These are phyloP conservation scores for Noctua janthina DNA, from an alignment of 2,888 invertebrate species.

Conservation along the genomic window DNA sequence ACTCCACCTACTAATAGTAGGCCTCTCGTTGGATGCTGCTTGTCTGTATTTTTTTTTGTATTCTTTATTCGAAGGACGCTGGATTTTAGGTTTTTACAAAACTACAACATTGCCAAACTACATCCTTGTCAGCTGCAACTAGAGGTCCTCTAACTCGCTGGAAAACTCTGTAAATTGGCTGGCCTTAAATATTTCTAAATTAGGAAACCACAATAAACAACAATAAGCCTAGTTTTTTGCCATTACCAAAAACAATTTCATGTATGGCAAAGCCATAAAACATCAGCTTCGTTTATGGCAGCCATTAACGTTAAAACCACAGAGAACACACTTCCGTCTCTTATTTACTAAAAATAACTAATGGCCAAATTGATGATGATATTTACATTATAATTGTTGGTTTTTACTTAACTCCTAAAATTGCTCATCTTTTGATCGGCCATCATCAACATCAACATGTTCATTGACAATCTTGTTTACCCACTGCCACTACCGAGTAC, in stretches of 20 bases:
- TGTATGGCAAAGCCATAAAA: conserved; percentile 37
- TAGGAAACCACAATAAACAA: conserved; percentile 9
- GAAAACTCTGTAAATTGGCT: neutral
- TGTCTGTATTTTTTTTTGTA: neutral
- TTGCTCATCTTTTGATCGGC: neutral
- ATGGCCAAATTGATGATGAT: conserved; percentile 23
- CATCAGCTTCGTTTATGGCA: conserved; percentile 40
- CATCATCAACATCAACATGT: neutral
- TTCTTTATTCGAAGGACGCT: neutral
- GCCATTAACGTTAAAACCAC: conserved; percentile 6
- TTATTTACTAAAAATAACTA: conserved; percentile 31
- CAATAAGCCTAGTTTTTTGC: conserved; percentile 10
- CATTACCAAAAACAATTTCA: conserved; percentile 27
- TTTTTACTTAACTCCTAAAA: too few relatives aligned
- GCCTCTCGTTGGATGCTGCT: neutral
- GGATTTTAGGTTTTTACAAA: too few relatives aligned
- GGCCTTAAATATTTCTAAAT: conserved; percentile 17
- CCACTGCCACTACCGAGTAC: neutral
- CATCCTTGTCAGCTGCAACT: neutral
- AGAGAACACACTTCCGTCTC: conserved; percentile 7
- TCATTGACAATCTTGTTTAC: neutral
- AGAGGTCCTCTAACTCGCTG: neutral
- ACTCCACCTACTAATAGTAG: neutral
- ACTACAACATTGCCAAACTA: neutral
- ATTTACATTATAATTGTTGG: neutral